Evolutionary conservation across 2,113 vertebrate genomes (phyloP), one percentile per base, ranked within the genome.

Genomic region (Mesembrinibis cayennensis): DNA sequence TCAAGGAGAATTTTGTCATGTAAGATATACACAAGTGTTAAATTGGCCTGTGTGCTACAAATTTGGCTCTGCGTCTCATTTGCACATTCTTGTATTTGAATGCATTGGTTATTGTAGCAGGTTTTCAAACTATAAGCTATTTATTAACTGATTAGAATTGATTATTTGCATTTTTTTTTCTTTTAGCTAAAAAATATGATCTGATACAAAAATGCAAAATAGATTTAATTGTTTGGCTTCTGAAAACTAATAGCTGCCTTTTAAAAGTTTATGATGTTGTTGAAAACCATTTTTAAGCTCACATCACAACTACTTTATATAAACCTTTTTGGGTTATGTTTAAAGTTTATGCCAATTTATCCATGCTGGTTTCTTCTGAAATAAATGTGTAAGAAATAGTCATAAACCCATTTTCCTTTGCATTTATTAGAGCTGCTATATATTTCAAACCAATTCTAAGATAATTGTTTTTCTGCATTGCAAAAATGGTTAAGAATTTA

Each of bases 341-440:
- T 65, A 93, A 97, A 91, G 47, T 93, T 95, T 89, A 83, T 94
- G 78, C 72, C 79, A 88, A 93, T 94, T 96, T 94, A 45, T n/a
- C 79, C 42, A 34, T 92, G 40, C 66, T 88, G 38, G 29, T 93
- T 96, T 95, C 90, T 96, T 97, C 96, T 93, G 91, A 98, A 97
- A 96, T 93, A 96, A 93, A 95, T 91, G 61, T 94, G 61, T 95
- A 96, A 97, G 86, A 96, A 95, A 94, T 78, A 78, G 73, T 44
- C 90, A 95, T 90, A 93, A 96, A 95, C 55, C 87, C 9, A 89
- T 85, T 97, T 93, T 87, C 66, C 66, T 96, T 96, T 93, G 72
- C 74, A 91, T 98, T 97, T 96, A 81, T 90, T 91, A 95, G 56
- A 90, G 29, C 81, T 96, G 74, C 86, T 93, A 89, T 70, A 76